phyloP scores from a whole-genome alignment of 2,797 vertebrate genomes.

The Chrysolophus pictus region DNA sequence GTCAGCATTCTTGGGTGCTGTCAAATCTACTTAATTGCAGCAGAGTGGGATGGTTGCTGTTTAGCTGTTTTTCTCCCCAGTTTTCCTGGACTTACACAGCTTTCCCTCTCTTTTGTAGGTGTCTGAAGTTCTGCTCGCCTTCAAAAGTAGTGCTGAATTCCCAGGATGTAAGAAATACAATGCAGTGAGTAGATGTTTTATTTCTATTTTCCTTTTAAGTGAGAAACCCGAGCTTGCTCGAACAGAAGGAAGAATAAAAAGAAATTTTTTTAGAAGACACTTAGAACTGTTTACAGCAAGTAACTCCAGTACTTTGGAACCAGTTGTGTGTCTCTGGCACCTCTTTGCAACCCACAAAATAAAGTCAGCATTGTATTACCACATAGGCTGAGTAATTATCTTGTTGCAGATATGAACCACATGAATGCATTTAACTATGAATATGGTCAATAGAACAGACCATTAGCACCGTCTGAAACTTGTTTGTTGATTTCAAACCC shows the following conservation, averaged over 20 bases:
- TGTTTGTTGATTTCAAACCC: slow-evolving; percentile 29
- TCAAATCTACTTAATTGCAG: neutral
- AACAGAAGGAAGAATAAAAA: neutral
- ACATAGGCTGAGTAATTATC: slow-evolving; percentile 49
- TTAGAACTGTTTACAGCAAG: slow-evolving; percentile 39
- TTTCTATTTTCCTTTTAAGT: neutral
- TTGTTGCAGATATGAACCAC: slow-evolving; percentile 23
- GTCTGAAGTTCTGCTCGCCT: neutral
- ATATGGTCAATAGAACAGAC: slow-evolving; percentile 36
- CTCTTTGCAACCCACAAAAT: slow-evolving; percentile 43
- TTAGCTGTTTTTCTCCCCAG: neutral
- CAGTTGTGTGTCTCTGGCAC: slow-evolving; percentile 25
- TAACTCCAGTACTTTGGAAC: slow-evolving; percentile 14
- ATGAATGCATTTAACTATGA: slow-evolving; percentile 45
- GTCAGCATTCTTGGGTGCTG: neutral
- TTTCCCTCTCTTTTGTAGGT: slow-evolving; percentile 23
- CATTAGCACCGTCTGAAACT: slow-evolving; percentile 50
- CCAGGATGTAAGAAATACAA: slow-evolving; percentile 28
- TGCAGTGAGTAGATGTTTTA: slow-evolving; percentile 11
- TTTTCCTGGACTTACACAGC: neutral
- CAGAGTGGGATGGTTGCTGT: neutral
- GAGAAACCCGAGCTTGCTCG: neutral
- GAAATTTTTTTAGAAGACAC: neutral
- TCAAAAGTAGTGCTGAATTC: neutral
- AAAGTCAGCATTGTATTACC: slow-evolving; percentile 48